A percentile compares a stretch with the other conserved stretches of the same genome.
Conservation (phyloP, 23 tunicate genomes). For the Diplosoma virens region DNA sequence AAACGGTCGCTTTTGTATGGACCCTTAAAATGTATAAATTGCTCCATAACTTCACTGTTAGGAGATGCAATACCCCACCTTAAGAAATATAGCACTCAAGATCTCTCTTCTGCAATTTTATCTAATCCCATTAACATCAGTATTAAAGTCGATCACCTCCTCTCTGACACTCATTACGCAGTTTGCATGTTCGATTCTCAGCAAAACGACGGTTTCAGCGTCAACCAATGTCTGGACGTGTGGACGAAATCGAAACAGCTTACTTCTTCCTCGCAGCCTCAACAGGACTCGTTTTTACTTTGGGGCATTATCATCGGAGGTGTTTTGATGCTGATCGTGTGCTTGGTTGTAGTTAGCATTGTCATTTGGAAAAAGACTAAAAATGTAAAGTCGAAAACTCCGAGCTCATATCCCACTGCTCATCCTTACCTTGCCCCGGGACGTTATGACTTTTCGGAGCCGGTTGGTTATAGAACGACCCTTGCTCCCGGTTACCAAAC, state of each 20-base stretch:
- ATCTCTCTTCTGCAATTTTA: slow-evolving; percentile 3
- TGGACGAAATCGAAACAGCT: slow-evolving; percentile 19
- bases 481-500: not conserved
- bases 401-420: not conserved
- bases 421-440: not conserved
- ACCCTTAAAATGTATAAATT: slow-evolving; percentile 52
- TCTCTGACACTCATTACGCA: slow-evolving; percentile 50
- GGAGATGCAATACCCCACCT: not conserved
- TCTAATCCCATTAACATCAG: slow-evolving; percentile 26
- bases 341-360: slow-evolving; percentile 18
- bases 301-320: slow-evolving; percentile 31
- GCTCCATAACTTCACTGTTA: slow-evolving; percentile 12
- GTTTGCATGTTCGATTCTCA: slow-evolving; percentile 60
- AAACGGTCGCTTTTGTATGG: slow-evolving; percentile 59
- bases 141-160: slow-evolving; percentile 17
- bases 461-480: not conserved
- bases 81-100: slow-evolving; percentile 14
- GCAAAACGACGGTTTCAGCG: slow-evolving; percentile 28
- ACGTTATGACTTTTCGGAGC: not conserved
- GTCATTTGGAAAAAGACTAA: slow-evolving; percentile 9
- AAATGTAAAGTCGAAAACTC: not conserved
- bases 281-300: not conserved
- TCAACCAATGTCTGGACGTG: slow-evolving; percentile 36
- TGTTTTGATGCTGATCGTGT: slow-evolving; percentile 24
- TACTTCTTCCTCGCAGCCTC: slow-evolving; percentile 9